phyloP scores from a whole-genome alignment of 2,797 vertebrate species.

The Rhabdomys pumilio region DNA sequence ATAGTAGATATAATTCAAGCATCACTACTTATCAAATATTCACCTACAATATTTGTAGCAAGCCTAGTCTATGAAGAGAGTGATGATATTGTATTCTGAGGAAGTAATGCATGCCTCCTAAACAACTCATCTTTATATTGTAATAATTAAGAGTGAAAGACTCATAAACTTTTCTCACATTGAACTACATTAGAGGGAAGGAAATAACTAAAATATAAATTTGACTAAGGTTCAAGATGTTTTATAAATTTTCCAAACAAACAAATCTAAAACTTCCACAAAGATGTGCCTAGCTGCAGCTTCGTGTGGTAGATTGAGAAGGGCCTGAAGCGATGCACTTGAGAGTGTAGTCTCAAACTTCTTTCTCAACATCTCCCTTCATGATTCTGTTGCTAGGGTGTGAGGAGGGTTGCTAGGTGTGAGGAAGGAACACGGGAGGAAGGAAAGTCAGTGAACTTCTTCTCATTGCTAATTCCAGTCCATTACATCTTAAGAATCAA shows the following conservation, averaged over 20 bases:
- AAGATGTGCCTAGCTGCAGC: not conserved
- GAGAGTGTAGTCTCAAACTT: not conserved
- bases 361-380: not conserved
- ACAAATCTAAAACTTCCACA: not conserved
- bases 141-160: slow-evolving; percentile 52
- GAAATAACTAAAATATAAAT: slow-evolving; percentile 12
- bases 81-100: slow-evolving; percentile 18
- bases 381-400: not conserved
- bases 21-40: slow-evolving; percentile 48
- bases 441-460: not conserved
- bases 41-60: slow-evolving; percentile 23
- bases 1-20: slow-evolving; percentile 48
- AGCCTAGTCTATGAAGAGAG: slow-evolving; percentile 8
- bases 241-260: not conserved
- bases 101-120: not conserved
- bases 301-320: not conserved
- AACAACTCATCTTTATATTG: slow-evolving; percentile 20
- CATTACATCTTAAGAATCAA: not conserved
- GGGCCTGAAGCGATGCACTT: not conserved
- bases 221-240: not conserved
- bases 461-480: not conserved
- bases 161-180: not conserved
- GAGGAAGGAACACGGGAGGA: accelerated
- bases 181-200: not conserved
- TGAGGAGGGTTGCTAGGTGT: too few relatives aligned